phyloP scores from a whole-genome alignment of 2,797 vertebrate species.

The Eremophila alpestris region DNA sequence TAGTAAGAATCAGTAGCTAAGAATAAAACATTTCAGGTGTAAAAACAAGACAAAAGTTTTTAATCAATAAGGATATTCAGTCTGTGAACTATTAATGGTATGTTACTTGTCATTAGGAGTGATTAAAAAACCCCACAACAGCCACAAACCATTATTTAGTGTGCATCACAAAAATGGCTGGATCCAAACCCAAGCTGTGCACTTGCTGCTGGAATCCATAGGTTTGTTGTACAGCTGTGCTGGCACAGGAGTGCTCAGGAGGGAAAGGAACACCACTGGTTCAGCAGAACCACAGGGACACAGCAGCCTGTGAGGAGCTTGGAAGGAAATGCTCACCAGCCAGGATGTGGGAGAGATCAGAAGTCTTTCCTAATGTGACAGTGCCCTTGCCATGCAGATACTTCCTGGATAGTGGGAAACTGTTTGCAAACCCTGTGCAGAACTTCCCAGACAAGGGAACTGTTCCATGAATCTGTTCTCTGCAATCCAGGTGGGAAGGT shows the following conservation, averaged over 20 bases:
- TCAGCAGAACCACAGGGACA: neutral
- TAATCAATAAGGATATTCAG: neutral
- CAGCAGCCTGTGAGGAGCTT: neutral
- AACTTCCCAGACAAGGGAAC: neutral
- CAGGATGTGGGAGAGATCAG: neutral
- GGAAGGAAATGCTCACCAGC: neutral
- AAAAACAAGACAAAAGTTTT: neutral
- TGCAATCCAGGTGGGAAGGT: neutral
- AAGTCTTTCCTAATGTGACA: neutral
- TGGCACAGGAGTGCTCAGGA: neutral
- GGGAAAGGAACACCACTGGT: too few relatives aligned
- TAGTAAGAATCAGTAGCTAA: neutral
- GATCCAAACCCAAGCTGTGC: neutral
- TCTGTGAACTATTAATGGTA: neutral
- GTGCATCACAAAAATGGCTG: neutral
- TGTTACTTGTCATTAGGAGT: neutral
- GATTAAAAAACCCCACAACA: neutral
- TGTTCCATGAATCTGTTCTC: neutral
- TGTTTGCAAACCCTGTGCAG: neutral
- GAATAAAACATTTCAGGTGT: neutral
- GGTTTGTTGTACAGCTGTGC: neutral
- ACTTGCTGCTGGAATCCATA: neutral
- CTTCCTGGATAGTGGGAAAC: neutral
- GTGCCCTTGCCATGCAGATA: neutral
- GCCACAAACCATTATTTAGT: neutral